Evolutionary conservation across 1,140 invertebrate genomes (phyloP), one percentile per base, ranked within the genome.

Genomic region (Drosophila busckii): DNA sequence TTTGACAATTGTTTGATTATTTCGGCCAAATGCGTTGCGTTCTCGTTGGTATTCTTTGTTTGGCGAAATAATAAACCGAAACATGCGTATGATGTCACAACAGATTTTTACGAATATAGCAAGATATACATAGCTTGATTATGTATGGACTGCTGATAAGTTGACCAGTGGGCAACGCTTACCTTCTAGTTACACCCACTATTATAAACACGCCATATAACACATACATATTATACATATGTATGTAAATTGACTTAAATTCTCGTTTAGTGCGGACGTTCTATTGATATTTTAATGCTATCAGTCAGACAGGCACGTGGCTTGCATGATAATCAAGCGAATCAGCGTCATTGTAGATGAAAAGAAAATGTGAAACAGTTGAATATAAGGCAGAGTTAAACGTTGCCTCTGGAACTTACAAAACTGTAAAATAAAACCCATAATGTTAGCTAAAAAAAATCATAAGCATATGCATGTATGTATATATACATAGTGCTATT

Each of bases 301-400:
- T 32, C 67, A 54, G 45, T 78, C 71, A 80, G 71, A 55, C 68
- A 38, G 12, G 15, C 55, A 56, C 68, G 73, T 71, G 71, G 31
- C 5, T 28, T 4, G 71, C 29, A 67, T 71, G 29, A 40, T 20
- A 35, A 76, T 49, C 63, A 34, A 12, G 10, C 38, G 23, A 42
- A 50, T 56, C 26, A 17, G n/a, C 42, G 22, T 22, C 52, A 45
- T 45, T 19, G 37, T 10, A 68, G 46, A 63, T 55, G 34, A 64
- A 44, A n/a, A 53, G 50, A 53, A 61, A 53, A 59, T 35, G 42
- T 38, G 26, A 54, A 52, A 42, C 10, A 49, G 23, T 13, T 6
- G 10, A 17, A 2, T 10, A 15, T 22, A 28, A 35, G 10, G n/a
- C n/a, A n/a, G n/a, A n/a, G n/a, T n/a, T n/a, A n/a, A n/a, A n/a